Conservation (phyloP, 2,113 vertebrate genomes). For the Callopanchax toddi region DNA sequence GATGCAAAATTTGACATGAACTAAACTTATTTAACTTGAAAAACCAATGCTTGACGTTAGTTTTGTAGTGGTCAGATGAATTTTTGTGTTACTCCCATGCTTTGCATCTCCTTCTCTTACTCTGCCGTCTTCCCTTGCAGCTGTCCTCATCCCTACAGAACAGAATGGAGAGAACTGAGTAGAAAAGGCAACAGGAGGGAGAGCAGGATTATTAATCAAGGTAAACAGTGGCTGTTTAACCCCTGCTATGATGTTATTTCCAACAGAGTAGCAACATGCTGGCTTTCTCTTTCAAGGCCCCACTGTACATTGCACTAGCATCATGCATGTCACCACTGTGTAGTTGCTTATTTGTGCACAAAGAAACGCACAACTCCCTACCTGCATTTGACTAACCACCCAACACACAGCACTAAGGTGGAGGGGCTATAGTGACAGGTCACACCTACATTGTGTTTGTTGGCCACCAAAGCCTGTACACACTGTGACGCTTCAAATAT, state of each 20-base stretch:
- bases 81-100: slow-evolving; percentile 49
- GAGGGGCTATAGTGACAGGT: too few species aligned
- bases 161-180: slow-evolving; percentile 20
- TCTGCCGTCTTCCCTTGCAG: slow-evolving; percentile 18
- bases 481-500: too few species aligned
- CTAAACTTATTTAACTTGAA: too few species aligned
- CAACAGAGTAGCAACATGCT: slow-evolving; percentile 69
- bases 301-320: slow-evolving; percentile 27
- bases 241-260: slow-evolving; percentile 78
- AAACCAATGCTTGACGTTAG: too few species aligned
- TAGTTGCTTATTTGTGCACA: too few species aligned
- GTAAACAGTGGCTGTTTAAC: slow-evolving; percentile 80
- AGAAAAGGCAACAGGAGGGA: slow-evolving; percentile 15
- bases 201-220: slow-evolving; percentile 78
- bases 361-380: too few species aligned
- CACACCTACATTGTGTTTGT: too few species aligned
- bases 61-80: slow-evolving; percentile 5
- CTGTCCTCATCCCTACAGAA: slow-evolving; percentile 40
- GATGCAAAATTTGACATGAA: too few species aligned
- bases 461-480: too few species aligned
- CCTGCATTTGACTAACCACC: too few species aligned
- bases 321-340: slow-evolving; percentile 31
- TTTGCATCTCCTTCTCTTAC: not conserved
- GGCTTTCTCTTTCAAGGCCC: slow-evolving; percentile 60
- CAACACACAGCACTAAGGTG: too few species aligned